Evolutionary conservation across 2,797 vertebrate species (phyloP).

Genomic region (Urosaurus nigricauda): DNA sequence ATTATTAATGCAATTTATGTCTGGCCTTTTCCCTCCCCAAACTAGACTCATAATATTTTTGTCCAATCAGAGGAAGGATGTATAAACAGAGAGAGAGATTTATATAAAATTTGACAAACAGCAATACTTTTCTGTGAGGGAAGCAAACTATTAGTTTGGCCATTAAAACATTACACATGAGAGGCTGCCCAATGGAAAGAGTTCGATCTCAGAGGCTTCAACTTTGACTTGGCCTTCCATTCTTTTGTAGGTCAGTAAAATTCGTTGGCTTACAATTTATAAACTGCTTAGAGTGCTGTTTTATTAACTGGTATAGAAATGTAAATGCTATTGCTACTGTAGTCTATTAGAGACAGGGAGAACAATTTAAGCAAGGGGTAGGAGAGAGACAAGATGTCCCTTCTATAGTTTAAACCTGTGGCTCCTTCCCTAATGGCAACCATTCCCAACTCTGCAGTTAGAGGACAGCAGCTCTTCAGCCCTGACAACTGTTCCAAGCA

Average conservation of each 20-base stretch:
- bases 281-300: too few relatives aligned
- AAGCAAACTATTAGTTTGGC: not conserved
- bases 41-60: not conserved
- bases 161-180: not conserved
- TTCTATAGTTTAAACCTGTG: not conserved
- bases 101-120: not conserved
- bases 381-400: too few relatives aligned
- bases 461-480: slow-evolving; percentile 55
- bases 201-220: too few relatives aligned
- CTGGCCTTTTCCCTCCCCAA: not conserved
- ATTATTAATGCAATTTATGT: not conserved
- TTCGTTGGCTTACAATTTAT: too few relatives aligned
- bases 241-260: too few relatives aligned
- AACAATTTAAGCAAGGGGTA: not conserved
- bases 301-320: too few relatives aligned
- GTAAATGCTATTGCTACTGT: too few relatives aligned
- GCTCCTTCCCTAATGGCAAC: not conserved
- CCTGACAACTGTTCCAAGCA: slow-evolving; percentile 69
- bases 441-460: slow-evolving; percentile 39
- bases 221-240: too few relatives aligned
- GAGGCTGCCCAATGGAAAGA: not conserved
- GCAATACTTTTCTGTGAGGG: not conserved
- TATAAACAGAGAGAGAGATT: too few relatives aligned
- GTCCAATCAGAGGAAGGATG: too few relatives aligned
- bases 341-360: too few relatives aligned